Percentiles rank a stretch among this genome's conserved stretches.
Evolutionary conservation across 1,140 invertebrate genomes (phyloP).

Genomic region (Lasaia peninsularis): DNA sequence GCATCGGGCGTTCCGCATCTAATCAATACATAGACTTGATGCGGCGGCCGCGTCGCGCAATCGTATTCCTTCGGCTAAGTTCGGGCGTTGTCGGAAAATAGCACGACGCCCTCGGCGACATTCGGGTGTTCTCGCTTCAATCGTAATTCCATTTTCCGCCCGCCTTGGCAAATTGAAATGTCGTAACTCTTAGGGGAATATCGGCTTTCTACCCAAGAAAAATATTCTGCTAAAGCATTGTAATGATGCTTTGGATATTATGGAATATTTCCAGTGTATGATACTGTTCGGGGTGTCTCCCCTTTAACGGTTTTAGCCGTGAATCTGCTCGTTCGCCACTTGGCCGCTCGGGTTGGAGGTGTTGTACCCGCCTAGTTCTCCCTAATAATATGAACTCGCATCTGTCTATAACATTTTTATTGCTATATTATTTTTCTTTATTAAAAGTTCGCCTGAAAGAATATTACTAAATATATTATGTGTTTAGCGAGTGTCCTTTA

Average conservation of each 20-base stretch:
- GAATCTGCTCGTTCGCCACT: conserved; percentile 46
- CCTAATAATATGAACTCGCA: neutral
- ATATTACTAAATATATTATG: neutral
- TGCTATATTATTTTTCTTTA: conserved; percentile 9
- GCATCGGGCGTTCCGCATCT: conserved; percentile 77
- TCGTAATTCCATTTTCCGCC: conserved; percentile 78
- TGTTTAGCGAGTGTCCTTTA: neutral
- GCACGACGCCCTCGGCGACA: conserved; percentile 42
- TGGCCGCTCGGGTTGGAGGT: conserved; percentile 33
- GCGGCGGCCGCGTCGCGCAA: conserved; percentile 47
- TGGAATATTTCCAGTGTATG: conserved; percentile 71
- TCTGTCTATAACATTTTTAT: conserved; percentile 15
- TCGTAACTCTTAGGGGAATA: conserved; percentile 77
- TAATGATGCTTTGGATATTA: conserved; percentile 67
- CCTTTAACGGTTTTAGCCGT: conserved; percentile 55
- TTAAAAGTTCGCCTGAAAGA: neutral
- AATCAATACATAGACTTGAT: conserved; percentile 75
- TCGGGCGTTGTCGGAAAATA: conserved; percentile 47
- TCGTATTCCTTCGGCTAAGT: conserved; percentile 44
- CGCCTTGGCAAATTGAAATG: conserved; percentile 79
- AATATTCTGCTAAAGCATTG: conserved; percentile 73
- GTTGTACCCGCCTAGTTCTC: neutral
- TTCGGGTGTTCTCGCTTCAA: conserved; percentile 71
- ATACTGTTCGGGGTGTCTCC: conserved; percentile 51
- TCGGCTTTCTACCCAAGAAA: conserved; percentile 75